These are phyloP conservation scores for Neodiprion pinetum DNA, from an alignment of 1,140 invertebrate species.

Conservation along the genomic window DNA sequence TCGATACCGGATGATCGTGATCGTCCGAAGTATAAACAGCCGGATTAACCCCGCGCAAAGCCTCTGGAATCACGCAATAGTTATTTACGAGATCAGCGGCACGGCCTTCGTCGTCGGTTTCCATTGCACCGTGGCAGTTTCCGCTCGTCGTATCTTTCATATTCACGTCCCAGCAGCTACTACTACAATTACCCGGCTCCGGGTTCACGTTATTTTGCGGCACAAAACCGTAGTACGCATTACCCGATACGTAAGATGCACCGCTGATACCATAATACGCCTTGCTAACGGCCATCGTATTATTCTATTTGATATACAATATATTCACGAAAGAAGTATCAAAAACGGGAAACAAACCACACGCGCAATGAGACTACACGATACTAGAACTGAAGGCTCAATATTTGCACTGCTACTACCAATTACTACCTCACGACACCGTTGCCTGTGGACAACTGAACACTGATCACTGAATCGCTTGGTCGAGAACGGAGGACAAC, in stretches of 20 bases:
- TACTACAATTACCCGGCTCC: conserved; percentile 4
- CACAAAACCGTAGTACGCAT: conserved; percentile 47
- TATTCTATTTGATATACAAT: neutral
- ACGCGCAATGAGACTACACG: no score
- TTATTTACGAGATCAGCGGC: conserved; percentile 41
- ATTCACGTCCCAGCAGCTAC: conserved; percentile 16
- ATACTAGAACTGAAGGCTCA: no score
- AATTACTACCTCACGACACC: no score
- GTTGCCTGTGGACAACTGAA: no score
- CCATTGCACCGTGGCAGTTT: conserved; percentile 35
- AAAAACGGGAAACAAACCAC: no score
- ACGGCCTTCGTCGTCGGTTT: conserved; percentile 42
- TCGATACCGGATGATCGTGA: conserved; percentile 16
- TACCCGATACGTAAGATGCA: conserved; percentile 45
- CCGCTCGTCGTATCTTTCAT: neutral
- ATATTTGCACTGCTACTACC: no score
- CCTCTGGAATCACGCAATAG: conserved; percentile 46
- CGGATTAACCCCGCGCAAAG: conserved; percentile 14
- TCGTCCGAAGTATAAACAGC: conserved; percentile 4
- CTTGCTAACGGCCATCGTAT: conserved; percentile 38
- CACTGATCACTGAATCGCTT: no score
- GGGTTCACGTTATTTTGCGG: conserved; percentile 24
- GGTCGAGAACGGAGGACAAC: no score
- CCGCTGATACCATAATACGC: conserved; percentile 26
- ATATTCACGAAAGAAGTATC: no score